These are phyloP conservation scores for Casuarius casuarius DNA, from an alignment of 2,113 vertebrate genomes.

Conservation along the genomic window DNA sequence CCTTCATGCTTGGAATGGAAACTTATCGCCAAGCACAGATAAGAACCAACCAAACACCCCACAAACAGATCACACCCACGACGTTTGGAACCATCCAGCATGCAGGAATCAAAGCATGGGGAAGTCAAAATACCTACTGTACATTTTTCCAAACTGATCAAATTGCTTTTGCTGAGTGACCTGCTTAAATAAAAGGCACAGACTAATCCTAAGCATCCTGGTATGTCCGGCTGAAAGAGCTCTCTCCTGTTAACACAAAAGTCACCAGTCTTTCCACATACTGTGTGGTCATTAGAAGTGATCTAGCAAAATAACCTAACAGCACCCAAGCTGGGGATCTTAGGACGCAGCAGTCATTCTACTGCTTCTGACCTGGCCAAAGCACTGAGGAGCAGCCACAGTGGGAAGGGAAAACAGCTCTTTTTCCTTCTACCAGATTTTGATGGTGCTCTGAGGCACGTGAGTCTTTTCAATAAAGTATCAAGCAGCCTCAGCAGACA, in stretches of 20 bases:
- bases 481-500: background rate
- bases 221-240: rapidly evolving
- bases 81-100: background rate
- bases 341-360: background rate
- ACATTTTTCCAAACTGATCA: background rate
- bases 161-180: background rate
- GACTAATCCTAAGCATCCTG: background rate
- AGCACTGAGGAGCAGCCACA: background rate
- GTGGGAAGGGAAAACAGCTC: background rate
- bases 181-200: background rate
- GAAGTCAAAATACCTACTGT: background rate
- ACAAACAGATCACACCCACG: background rate
- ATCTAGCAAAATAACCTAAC: background rate
- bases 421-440: background rate
- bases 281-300: background rate
- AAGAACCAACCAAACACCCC: background rate
- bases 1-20: background rate
- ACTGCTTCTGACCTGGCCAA: background rate
- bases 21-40: background rate
- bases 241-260: background rate
- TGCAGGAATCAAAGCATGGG: rapidly evolving
- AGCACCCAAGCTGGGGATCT: background rate
- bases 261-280: rapidly evolving
- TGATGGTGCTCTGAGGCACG: background rate
- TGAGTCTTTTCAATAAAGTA: background rate